Percentiles rank a stretch among this genome's conserved stretches.
These are phyloP conservation scores for Nothura maculosa DNA, from an alignment of 2,797 vertebrate species.

Conservation along the genomic window DNA sequence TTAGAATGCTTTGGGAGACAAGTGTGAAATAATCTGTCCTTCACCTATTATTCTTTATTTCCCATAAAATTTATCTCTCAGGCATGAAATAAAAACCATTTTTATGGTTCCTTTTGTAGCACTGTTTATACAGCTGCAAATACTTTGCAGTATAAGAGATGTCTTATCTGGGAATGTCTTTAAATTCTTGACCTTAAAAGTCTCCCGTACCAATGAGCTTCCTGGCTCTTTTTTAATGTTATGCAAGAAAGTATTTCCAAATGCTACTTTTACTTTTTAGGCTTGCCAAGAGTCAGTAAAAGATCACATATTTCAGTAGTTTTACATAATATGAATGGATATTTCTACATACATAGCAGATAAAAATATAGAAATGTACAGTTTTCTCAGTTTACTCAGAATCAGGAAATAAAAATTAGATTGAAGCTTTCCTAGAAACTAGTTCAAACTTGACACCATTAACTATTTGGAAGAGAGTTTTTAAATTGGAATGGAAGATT, in stretches of 20 bases:
- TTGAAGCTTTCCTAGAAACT: background rate
- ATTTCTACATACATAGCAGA: background rate
- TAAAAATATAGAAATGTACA: background rate
- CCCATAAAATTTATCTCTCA: background rate
- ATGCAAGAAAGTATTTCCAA: background rate
- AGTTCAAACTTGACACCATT: background rate
- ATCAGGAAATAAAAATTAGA: background rate
- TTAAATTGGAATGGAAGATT: background rate
- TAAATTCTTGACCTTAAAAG: background rate
- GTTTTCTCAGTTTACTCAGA: background rate
- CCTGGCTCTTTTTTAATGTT: background rate
- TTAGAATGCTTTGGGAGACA: background rate
- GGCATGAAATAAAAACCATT: background rate
- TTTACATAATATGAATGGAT: background rate
- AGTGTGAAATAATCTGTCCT: background rate
- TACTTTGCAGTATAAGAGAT: background rate
- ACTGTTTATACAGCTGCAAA: background rate
- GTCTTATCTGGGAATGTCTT: background rate
- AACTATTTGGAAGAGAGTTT: background rate
- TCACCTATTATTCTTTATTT: background rate
- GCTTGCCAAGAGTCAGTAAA: background rate
- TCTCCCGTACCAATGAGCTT: background rate
- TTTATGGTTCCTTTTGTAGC: background rate
- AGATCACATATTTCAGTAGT: background rate
- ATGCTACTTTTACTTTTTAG: background rate